Conservation (phyloP, 2,888 invertebrate genomes). For the Polylopha cassiicola region DNA sequence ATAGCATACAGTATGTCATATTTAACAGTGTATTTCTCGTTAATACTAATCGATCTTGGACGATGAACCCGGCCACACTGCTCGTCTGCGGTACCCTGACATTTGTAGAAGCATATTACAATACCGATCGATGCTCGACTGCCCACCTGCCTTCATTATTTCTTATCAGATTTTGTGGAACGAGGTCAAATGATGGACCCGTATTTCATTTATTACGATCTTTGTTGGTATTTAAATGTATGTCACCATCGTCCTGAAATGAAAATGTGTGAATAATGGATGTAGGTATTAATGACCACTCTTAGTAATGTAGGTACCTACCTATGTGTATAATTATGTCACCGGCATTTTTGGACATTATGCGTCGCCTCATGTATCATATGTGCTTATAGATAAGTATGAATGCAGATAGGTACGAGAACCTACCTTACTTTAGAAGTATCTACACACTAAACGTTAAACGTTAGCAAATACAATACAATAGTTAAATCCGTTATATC, state of each 20-base stretch:
- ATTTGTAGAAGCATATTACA: constrained; percentile 32
- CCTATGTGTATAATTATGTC: not conserved
- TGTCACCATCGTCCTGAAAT: too few species aligned
- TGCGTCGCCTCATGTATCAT: too few species aligned
- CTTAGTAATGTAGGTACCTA: not conserved
- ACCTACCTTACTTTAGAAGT: too few species aligned
- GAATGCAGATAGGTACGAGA: too few species aligned
- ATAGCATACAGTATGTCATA: constrained; percentile 8
- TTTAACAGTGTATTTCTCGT: constrained; percentile 13
- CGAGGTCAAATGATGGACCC: constrained; percentile 48
- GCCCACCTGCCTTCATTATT: constrained; percentile 53
- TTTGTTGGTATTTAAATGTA: too few species aligned
- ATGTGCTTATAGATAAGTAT: too few species aligned
- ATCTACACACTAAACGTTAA: too few species aligned
- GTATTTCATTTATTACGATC: constrained; percentile 28
- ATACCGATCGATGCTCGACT: constrained; percentile 41
- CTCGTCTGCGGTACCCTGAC: constrained; percentile 39
- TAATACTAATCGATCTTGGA: constrained; percentile 14
- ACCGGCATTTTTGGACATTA: not conserved
- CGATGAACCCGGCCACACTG: constrained; percentile 29
- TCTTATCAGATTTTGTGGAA: constrained; percentile 59
- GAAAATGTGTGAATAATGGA: too few species aligned
- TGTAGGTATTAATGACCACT: too few species aligned
- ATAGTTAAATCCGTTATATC: too few species aligned
- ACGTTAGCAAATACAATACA: too few species aligned